Percentiles rank a stretch among this genome's conserved stretches.
phyloP scores from a whole-genome alignment of 2,113 vertebrate species.

The Todiramphus saurophagus region DNA sequence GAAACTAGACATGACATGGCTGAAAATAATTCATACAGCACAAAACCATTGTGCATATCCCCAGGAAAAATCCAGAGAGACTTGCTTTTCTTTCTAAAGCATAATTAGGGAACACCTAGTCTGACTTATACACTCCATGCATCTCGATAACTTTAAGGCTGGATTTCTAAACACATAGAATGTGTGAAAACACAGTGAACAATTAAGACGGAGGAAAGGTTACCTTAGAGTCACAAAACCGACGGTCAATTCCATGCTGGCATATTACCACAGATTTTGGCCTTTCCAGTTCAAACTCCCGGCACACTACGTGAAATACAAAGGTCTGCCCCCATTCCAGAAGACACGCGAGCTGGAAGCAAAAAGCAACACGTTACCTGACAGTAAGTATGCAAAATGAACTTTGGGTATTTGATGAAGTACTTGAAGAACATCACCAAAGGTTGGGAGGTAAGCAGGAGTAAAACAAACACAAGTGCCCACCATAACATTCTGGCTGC shows the following conservation, averaged over 20 bases:
- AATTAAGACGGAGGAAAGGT: neutral
- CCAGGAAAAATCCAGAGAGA: neutral
- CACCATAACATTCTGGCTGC: neutral
- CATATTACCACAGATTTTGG: constrained; percentile 90
- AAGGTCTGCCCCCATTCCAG: constrained; percentile 94
- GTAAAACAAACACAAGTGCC: neutral
- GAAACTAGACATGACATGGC: neutral
- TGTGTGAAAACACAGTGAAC: accelerated
- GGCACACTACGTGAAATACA: constrained; percentile 90
- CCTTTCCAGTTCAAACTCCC: constrained; percentile 94
- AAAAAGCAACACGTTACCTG: neutral
- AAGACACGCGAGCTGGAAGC: constrained; percentile 82
- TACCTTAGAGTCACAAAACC: constrained; percentile 94
- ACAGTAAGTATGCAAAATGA: neutral
- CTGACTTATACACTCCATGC: neutral
- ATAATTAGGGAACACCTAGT: neutral
- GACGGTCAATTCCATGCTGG: constrained; percentile 94
- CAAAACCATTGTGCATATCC: neutral
- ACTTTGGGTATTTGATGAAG: neutral
- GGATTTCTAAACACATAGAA: neutral
- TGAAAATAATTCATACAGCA: neutral
- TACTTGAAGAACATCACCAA: neutral
- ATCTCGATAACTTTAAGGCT: neutral
- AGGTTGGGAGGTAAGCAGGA: neutral
- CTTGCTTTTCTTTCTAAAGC: accelerated